These are phyloP conservation scores for Leptosomus discolor DNA, from an alignment of 2,113 vertebrate genomes.

Conservation along the genomic window DNA sequence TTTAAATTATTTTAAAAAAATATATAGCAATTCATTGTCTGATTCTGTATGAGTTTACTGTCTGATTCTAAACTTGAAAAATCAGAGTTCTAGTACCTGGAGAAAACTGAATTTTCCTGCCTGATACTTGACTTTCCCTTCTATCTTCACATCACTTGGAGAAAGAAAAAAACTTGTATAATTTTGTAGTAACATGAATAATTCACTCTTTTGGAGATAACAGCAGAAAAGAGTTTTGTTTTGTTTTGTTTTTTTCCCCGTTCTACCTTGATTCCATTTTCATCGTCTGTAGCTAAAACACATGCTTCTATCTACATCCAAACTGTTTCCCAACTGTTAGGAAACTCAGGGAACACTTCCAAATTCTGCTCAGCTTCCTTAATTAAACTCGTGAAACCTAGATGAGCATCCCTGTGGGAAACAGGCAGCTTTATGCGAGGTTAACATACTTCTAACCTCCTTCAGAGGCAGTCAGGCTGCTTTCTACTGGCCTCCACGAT, in stretches of 20 bases:
- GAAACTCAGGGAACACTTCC: neutral
- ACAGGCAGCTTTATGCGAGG: neutral
- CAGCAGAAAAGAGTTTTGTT: neutral
- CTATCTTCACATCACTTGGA: neutral
- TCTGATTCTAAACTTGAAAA: neutral
- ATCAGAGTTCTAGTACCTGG: neutral
- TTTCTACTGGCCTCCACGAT: neutral
- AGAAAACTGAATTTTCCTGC: neutral
- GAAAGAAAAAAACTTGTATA: neutral
- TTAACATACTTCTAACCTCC: neutral
- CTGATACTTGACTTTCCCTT: neutral
- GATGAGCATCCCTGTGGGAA: neutral
- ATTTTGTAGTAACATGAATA: neutral
- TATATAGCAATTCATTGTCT: neutral
- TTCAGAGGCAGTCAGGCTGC: neutral
- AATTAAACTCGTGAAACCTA: slow-evolving; percentile 24
- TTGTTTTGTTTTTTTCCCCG: neutral
- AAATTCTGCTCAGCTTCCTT: neutral
- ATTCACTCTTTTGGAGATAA: neutral
- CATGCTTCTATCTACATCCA: neutral
- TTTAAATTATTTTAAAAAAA: neutral
- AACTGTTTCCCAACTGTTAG: neutral
- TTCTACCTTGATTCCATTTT: neutral
- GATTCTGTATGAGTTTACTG: neutral
- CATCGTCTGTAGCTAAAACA: neutral